Base-by-base conservation (phyloP, 2,797 vertebrate species). In the Meriones psammophilus region DNA sequence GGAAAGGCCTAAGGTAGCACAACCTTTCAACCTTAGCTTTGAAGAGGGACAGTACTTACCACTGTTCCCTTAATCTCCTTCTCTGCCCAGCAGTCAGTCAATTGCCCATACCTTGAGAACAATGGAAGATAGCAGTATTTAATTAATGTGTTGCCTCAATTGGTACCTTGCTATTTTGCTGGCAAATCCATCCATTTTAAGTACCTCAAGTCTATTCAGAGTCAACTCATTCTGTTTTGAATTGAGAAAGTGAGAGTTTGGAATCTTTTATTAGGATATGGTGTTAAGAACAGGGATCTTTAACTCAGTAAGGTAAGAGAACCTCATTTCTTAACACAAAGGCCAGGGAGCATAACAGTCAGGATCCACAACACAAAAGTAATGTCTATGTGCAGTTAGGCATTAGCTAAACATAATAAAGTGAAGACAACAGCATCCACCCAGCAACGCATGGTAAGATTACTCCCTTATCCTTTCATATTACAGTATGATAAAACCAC, bases 401-500 rank as follows among this genome's bases (percentile, higher is more conserved):
- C 92, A 96, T 97, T 95, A 88, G 95, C 56, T 96, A 96, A 95
- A 94, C 95, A 97, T 95, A 97, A 97, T 97, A 96, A 94, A 97
- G 71, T 90, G 39, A 60, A 95, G 94, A 89, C 76, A 89, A 92
- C 79, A 85, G 87, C 94, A 93, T 92, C 87, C 79, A 96, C 83
- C 91, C 56, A 97, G 91, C 90, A 93, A 92, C 92, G 95, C 88
- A 78, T 0, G 0, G 36, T 73, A 92, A 97, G 96, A 97, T 98
- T 96, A 97, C 89, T 94, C 94, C 94, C 83, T 97, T 96, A 96
- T 96, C 95, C 96, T 96, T 98, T 96, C 96, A 96, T 97, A 97
- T 97, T 97, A 95, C 87, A 88, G 92, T 89, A 97, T 97, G 97
- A 97, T 84, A 97, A 97, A 97, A 97, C 79, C 97, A 96, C 94